Evolutionary conservation across 2,888 invertebrate genomes (phyloP).

Genomic region (Apodemia duryi): DNA sequence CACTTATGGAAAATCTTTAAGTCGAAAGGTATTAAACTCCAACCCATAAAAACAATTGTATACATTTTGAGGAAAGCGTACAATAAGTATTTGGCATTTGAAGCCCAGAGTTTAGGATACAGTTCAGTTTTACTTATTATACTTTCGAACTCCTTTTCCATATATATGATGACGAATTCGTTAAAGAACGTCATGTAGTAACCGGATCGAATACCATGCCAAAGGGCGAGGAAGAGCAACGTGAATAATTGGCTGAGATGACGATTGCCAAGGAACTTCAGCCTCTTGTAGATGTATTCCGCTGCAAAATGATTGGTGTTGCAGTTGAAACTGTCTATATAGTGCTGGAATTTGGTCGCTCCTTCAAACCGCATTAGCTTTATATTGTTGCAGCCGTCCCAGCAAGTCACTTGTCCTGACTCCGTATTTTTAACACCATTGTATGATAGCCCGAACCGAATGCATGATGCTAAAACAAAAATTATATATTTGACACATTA

Average conservation of each 20-base stretch:
- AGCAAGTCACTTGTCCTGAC: slow-evolving; percentile 56
- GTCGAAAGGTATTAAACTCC: slow-evolving; percentile 87
- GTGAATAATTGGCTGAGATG: slow-evolving; percentile 90
- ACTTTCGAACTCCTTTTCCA: slow-evolving; percentile 87
- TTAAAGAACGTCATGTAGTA: slow-evolving; percentile 96
- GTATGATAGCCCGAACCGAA: slow-evolving; percentile 88
- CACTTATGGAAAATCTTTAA: slow-evolving; percentile 85
- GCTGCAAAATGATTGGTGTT: slow-evolving; percentile 97
- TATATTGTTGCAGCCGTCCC: slow-evolving; percentile 96
- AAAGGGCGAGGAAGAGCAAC: slow-evolving; percentile 92
- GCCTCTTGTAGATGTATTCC: slow-evolving; percentile 95
- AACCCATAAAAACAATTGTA: slow-evolving; percentile 90
- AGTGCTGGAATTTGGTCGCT: slow-evolving; percentile 90
- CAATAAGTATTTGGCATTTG: slow-evolving; percentile 59
- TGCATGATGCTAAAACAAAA: slow-evolving; percentile 64
- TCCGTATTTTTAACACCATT: slow-evolving; percentile 84
- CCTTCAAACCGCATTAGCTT: slow-evolving; percentile 89
- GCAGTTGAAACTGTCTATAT: slow-evolving; percentile 95
- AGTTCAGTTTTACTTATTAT: slow-evolving; percentile 73
- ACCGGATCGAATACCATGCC: slow-evolving; percentile 97
- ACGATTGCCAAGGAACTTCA: slow-evolving; percentile 93
- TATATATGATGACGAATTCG: slow-evolving; percentile 92
- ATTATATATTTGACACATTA: too few relatives aligned
- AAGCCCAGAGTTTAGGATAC: slow-evolving; percentile 65
- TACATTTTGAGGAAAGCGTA: slow-evolving; percentile 84